A percentile compares a stretch with the other conserved stretches of the same genome.
phyloP scores from a whole-genome alignment of 2,888 invertebrate genomes.

The Drosophila algonquin region DNA sequence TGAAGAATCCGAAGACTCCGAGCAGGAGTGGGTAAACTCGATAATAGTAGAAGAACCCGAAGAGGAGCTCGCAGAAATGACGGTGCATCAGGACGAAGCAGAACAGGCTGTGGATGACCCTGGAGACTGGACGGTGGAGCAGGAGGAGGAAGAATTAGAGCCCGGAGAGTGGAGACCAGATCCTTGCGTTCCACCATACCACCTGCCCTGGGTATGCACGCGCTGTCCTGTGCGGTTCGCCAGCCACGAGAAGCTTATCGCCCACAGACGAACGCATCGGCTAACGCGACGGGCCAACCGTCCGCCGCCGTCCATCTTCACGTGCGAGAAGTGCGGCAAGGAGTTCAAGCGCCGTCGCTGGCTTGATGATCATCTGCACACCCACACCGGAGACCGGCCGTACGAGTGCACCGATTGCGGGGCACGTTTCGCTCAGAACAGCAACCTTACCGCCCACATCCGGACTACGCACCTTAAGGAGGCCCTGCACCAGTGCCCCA shows the following conservation, averaged over 20 bases:
- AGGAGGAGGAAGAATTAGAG: background rate
- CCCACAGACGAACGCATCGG: conserved; percentile 10
- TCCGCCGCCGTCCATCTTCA: background rate
- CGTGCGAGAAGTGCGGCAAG: conserved; percentile 26
- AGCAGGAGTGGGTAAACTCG: background rate
- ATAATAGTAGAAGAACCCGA: background rate
- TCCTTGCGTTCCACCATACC: background rate
- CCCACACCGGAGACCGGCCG: conserved; percentile 92
- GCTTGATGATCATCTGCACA: conserved; percentile 91
- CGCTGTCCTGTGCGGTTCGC: conserved; percentile 16
- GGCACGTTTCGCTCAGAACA: conserved; percentile 86
- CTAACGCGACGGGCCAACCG: background rate
- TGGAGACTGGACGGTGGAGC: background rate
- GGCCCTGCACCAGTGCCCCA: background rate
- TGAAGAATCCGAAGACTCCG: background rate
- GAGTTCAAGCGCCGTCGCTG: conserved; percentile 84
- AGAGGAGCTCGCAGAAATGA: background rate
- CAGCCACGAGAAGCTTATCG: background rate
- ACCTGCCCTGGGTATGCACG: conserved; percentile 10
- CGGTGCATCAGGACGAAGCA: background rate
- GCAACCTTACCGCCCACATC: background rate
- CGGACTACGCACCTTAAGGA: background rate
- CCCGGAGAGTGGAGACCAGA: background rate
- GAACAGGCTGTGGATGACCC: background rate
- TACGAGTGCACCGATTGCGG: conserved; percentile 93